Base-by-base conservation (phyloP, 1,140 invertebrate species). In the Sarcophaga peregrina region DNA sequence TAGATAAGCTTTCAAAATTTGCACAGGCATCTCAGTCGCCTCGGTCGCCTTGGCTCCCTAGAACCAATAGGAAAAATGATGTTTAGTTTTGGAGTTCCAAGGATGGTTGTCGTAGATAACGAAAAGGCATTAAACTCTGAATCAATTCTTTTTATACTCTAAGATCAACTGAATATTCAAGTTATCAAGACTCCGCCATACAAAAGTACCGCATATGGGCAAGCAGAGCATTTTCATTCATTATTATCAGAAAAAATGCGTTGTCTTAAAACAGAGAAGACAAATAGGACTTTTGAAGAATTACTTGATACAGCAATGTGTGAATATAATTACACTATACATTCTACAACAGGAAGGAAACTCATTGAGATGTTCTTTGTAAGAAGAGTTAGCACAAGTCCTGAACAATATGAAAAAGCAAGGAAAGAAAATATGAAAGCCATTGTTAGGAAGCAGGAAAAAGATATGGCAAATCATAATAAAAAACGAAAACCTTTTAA, bases 81-180 rank as follows among this genome's bases (percentile, higher is more conserved):
- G 11, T 85, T 86, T 47, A 80, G 72, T 9, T 84, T 74, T 20
- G 84, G 83, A 1, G 84, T 85, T 25, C 85, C 85, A 4, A 83
- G 85, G 58, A 47, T 0, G 7, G 48, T 85, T 8, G 83, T 86
- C 2, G 82, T 85, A 37, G 84, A 86, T 20, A 85, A 86, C 50
- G 83, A 85, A 84, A 84, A 84, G 73, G 76, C 84, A 0, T 58
- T 85, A 7, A 85, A 85, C n/a, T 86, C 85, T 20, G 58, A 58
- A 10, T 58, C 78, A 78, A 17, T 78, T 9, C 6, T 11, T 10
- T 48, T 4, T 7, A 82, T 82, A 58, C 13, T 45, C 9, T 37
- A 72, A 17, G 45, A 20, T 37, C 48, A 73, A n/a, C 81, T 72
- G 72, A 45, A 45, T 58, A 68, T 82, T 50, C 15, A 52, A 8